Conservation (phyloP, 2,888 invertebrate genomes). For the Tetramorium bicarinatum region DNA sequence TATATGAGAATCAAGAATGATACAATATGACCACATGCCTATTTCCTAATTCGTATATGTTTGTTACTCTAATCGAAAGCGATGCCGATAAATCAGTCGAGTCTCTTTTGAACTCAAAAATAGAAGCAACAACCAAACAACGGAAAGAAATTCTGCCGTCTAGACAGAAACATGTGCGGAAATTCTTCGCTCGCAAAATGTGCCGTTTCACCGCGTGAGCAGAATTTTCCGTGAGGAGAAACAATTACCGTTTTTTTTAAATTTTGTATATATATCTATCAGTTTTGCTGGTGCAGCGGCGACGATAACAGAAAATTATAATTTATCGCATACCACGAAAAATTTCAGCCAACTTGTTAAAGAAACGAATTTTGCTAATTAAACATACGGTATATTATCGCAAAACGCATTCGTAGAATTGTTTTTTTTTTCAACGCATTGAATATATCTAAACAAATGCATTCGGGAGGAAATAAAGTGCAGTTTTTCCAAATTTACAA, state of each 20-base stretch:
- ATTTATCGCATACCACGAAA: constrained; percentile 21
- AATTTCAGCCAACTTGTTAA: not conserved
- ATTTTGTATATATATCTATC: not conserved
- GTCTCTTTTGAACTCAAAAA: not conserved
- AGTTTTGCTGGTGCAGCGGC: not conserved
- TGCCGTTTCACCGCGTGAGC: not conserved
- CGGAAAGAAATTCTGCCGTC: not conserved
- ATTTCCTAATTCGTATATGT: not conserved
- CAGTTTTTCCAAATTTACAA: not conserved
- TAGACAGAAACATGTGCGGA: not conserved
- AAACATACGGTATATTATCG: not conserved
- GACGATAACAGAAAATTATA: constrained; percentile 14
- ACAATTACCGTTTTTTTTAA: constrained; percentile 28
- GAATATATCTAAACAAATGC: not conserved
- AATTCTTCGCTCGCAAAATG: not conserved
- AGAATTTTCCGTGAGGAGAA: not conserved
- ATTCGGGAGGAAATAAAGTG: not conserved
- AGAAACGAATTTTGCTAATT: not conserved
- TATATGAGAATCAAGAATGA: not conserved
- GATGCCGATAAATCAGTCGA: not conserved
- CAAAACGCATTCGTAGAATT: not conserved
- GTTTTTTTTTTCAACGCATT: not conserved
- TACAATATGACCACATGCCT: not conserved
- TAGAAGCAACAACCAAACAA: not conserved
- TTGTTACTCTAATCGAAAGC: not conserved